Conservation (phyloP, 2,888 invertebrate species). For the Phaonia tiefii region DNA sequence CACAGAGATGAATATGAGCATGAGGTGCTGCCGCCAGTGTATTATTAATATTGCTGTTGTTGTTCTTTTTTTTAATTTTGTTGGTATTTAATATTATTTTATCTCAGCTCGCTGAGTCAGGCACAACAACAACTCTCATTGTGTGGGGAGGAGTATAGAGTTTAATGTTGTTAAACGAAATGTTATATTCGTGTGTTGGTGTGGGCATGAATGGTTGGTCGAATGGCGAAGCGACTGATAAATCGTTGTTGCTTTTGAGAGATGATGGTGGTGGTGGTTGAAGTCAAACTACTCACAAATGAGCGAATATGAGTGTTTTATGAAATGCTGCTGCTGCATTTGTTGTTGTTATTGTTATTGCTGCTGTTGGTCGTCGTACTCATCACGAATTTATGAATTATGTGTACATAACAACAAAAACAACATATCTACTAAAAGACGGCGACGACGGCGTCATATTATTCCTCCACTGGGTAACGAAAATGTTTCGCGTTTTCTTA, state of each 20-base stretch:
- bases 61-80: conserved; percentile 29
- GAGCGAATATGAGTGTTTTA: conserved; percentile 76
- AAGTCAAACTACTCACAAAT: conserved; percentile 68
- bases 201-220: conserved; percentile 43
- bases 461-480: conserved; percentile 47
- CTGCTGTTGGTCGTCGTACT: not conserved
- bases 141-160: conserved; percentile 61
- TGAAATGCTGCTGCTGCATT: not conserved
- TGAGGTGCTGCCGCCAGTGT: not conserved
- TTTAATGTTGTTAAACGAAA: not conserved
- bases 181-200: conserved; percentile 26
- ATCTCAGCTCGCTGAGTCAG: conserved; percentile 68
- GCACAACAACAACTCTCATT: conserved; percentile 38
- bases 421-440: not conserved
- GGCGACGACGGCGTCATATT: conserved; percentile 22
- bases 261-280: conserved; percentile 61
- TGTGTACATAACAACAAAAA: conserved; percentile 70
- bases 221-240: conserved; percentile 46
- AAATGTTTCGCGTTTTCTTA: conserved; percentile 75
- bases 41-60: conserved; percentile 24
- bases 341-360: conserved; percentile 28
- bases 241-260: conserved; percentile 58
- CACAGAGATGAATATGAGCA: too few relatives aligned
- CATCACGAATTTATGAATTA: conserved; percentile 75
- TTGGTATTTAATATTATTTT: conserved; percentile 55